Base-by-base conservation (phyloP, 2,888 invertebrate species). In the Catocala sponsa region DNA sequence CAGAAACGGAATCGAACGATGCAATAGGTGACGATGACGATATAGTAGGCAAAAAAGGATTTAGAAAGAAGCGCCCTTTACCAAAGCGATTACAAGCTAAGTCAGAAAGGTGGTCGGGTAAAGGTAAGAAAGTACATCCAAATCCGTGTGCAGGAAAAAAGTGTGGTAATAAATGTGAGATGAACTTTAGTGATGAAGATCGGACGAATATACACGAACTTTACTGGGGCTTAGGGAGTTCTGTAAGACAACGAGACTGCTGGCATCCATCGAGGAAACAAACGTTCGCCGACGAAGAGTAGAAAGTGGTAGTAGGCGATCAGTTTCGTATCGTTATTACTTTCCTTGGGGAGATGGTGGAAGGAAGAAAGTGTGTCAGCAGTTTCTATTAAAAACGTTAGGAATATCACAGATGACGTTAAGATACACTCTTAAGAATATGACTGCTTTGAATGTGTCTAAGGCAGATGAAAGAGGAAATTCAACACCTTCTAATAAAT, bases 71-170 rank as follows among this genome's bases (percentile, higher is more conserved):
- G 12, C 50, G 35, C 33, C 11, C 50, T 50, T 33, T 38, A 50
- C 33, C 50, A 50, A 50, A 50, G 50, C 50, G 38, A 50, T 50
- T 50, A 50, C 50, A 50, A 50, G 50, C 11, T 35, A 50, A 50
- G 35, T 50, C 50, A 35, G 50, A 50, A 38, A 50, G 35, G 13
- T 50, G 50, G 33, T 38, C 13, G 6, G 35, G 50, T 35, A 50
- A 6, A 38, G 38, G 50, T 32, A 35, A 47, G 15, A 47, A 15
- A 15, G 47, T 47, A 10, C 47, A 47, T 15, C 15, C 47, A 47
- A 47, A 47, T 15, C 47, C 47, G 13, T 47, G 47, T 35, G 35
- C 35, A 35, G 35, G 35, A n/a, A 35, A 35, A 35, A 35, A 35
- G 35, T 35, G 35, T 35, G 5, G 35, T 35, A 35, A 35, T 35